A percentile compares a stretch with the other conserved stretches of the same genome.
phyloP scores from a whole-genome alignment of 2,113 vertebrate species.

The Alectura lathami region DNA sequence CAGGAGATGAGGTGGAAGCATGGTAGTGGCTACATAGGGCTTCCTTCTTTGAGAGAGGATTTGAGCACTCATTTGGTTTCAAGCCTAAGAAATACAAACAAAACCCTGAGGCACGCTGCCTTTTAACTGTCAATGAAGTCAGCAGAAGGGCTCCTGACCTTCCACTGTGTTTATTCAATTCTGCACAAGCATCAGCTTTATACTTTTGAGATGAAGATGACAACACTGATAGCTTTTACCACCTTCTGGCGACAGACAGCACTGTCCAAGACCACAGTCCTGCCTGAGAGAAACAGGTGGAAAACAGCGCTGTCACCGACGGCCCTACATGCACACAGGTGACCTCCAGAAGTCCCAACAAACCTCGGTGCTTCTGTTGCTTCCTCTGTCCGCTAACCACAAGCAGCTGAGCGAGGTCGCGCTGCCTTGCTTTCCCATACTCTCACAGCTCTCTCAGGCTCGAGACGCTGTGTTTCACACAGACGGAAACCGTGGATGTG shows the following conservation, averaged over 20 bases:
- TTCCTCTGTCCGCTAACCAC: background rate
- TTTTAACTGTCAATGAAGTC: background rate
- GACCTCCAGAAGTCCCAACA: background rate
- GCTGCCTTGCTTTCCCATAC: too few species aligned
- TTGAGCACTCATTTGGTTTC: background rate
- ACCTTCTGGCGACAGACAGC: background rate
- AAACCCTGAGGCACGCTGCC: background rate
- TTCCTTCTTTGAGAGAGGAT: background rate
- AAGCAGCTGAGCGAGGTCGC: background rate
- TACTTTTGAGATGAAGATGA: background rate
- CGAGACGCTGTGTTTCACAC: background rate
- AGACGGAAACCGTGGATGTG: accelerated
- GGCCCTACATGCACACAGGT: background rate
- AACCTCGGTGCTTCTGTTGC: accelerated
- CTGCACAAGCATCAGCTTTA: background rate
- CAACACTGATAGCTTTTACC: background rate
- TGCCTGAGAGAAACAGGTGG: background rate
- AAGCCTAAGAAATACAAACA: background rate
- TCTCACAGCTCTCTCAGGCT: background rate
- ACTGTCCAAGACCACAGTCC: background rate
- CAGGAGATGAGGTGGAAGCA: background rate
- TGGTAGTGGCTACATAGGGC: background rate
- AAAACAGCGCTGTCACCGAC: too few species aligned
- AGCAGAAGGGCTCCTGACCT: background rate
- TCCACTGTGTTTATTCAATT: background rate